Conservation (phyloP, 2,888 invertebrate species). For the Spodoptera exigua region DNA sequence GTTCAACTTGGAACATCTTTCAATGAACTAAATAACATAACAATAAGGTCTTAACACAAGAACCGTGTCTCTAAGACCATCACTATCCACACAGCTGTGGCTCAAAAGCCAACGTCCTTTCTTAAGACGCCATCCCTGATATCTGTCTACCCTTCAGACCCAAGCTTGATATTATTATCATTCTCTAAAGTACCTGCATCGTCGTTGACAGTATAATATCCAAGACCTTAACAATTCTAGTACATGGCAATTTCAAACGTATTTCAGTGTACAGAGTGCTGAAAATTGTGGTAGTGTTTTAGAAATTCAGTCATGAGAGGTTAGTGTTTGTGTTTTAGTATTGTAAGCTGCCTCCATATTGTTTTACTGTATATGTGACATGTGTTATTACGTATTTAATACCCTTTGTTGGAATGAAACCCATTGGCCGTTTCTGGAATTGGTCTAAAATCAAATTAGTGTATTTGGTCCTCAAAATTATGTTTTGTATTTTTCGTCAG, state of each 20-base stretch:
- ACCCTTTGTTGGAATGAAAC: constrained; percentile 29
- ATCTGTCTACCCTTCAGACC: constrained; percentile 33
- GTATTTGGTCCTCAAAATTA: too few relatives aligned
- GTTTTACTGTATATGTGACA: constrained; percentile 37
- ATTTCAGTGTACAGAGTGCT: neutral
- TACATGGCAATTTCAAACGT: constrained; percentile 14
- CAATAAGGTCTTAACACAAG: too few relatives aligned
- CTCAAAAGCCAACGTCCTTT: constrained; percentile 22
- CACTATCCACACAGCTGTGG: neutral
- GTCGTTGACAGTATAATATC: constrained; percentile 41
- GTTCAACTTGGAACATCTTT: too few relatives aligned
- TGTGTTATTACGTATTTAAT: constrained; percentile 37
- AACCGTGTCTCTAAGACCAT: neutral
- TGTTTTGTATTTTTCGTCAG: too few relatives aligned
- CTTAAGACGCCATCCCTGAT: constrained; percentile 19
- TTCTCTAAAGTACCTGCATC: constrained; percentile 39
- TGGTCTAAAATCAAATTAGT: neutral
- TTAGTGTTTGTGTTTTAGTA: constrained; percentile 43
- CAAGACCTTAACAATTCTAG: constrained; percentile 12
- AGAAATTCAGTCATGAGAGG: constrained; percentile 17
- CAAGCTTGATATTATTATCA: constrained; percentile 37
- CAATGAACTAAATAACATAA: too few relatives aligned
- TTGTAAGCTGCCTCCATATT: constrained; percentile 39
- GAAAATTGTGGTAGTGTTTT: neutral
- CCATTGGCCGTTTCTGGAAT: constrained; percentile 11